Conservation (phyloP, 2,113 vertebrate species). For the Gallinago paraguaiae region DNA sequence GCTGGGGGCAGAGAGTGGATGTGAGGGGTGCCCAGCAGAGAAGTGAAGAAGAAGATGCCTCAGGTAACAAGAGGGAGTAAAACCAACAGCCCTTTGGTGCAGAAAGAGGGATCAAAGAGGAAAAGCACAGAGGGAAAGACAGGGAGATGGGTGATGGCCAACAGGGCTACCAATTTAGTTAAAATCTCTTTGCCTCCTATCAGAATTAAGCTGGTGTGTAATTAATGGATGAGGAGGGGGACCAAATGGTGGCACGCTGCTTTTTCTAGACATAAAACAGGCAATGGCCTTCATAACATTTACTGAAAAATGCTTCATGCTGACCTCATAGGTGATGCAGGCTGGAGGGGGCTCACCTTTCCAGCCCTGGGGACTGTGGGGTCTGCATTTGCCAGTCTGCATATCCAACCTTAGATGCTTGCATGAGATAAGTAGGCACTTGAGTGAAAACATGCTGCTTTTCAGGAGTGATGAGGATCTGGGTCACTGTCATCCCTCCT, state of each 20-base stretch:
- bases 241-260: fast-evolving
- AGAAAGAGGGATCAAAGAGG: neutral
- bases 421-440: fast-evolving
- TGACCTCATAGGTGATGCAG: neutral
- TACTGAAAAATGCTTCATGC: neutral
- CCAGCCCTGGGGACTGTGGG: neutral
- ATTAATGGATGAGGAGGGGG: neutral
- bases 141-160: neutral
- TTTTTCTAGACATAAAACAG: neutral
- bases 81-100: neutral
- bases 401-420: neutral
- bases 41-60: neutral
- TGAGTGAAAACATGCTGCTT: neutral
- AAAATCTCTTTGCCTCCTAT: neutral
- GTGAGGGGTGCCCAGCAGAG: neutral
- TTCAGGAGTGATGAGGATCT: neutral
- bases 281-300: neutral
- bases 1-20: neutral
- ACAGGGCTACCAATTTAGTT: neutral
- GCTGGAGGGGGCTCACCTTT: neutral
- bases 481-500: neutral
- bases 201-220: neutral
- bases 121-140: neutral
- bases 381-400: neutral
- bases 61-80: neutral